A percentile compares a stretch with the other conserved stretches of the same genome.
Conservation (phyloP, 2,797 vertebrate genomes). For the Hemibagrus guttatus region DNA sequence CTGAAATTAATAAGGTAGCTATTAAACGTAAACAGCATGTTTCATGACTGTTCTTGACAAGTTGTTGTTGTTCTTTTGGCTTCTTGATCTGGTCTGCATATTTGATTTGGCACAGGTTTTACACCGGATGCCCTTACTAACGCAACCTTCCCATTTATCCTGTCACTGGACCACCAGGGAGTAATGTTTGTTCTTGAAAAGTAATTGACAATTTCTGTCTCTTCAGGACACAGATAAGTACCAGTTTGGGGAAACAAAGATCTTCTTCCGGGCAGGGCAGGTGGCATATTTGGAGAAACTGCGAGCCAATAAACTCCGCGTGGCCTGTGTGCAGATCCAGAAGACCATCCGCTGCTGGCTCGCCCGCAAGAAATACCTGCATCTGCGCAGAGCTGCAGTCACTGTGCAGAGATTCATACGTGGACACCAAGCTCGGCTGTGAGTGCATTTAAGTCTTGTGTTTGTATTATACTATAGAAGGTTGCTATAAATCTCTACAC, state of each 20-base stretch:
- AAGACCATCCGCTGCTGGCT: slow-evolving; percentile 96
- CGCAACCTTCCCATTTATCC: too few species aligned
- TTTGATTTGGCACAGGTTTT: too few species aligned
- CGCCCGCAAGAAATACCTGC: slow-evolving; percentile 87
- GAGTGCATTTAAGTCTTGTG: slow-evolving; percentile 51
- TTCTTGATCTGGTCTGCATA: too few species aligned
- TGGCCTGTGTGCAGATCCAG: slow-evolving; percentile 92
- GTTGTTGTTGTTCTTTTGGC: too few species aligned
- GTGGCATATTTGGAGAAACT: slow-evolving; percentile 97
- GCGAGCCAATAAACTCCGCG: slow-evolving; percentile 89
- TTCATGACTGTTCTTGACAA: too few species aligned
- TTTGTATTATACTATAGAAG: not conserved
- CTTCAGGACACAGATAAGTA: slow-evolving; percentile 89
- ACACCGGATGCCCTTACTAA: too few species aligned
- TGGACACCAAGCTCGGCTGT: slow-evolving; percentile 92
- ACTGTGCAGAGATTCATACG: slow-evolving; percentile 87
- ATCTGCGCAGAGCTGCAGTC: slow-evolving; percentile 82
- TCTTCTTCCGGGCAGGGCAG: slow-evolving; percentile 97
- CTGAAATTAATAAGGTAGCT: not conserved
- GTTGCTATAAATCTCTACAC: not conserved
- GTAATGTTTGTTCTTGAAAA: too few species aligned
- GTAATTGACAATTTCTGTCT: not conserved
- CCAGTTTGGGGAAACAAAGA: slow-evolving; percentile 96
- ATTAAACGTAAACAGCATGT: not conserved
- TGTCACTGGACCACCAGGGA: too few species aligned